phyloP scores from a whole-genome alignment of 1,140 invertebrate genomes.

The Drosophila bocki region DNA sequence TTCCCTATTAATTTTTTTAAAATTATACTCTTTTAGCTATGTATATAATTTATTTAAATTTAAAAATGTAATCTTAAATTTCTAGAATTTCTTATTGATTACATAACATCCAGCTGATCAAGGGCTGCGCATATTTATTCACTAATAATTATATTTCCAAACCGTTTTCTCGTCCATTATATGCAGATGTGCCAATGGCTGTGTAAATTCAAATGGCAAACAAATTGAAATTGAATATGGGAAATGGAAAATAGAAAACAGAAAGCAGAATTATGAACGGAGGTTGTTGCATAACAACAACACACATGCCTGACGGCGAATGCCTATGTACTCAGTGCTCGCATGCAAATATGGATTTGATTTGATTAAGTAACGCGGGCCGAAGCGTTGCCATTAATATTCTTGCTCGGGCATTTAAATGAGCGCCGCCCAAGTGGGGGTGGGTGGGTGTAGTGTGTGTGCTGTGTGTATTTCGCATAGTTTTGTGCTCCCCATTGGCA shows the following conservation, averaged over 20 bases:
- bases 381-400: constrained; percentile 57
- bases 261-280: constrained; percentile 32
- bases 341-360: constrained; percentile 44
- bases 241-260: constrained; percentile 30
- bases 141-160: constrained; percentile 9
- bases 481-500: constrained; percentile 62
- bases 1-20: not conserved
- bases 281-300: constrained; percentile 24
- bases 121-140: constrained; percentile 3
- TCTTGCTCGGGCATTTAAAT: constrained; percentile 46
- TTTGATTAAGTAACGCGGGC: constrained; percentile 43
- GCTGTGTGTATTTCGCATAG: constrained; percentile 42
- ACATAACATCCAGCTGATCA: not conserved
- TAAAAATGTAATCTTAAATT: too few relatives aligned
- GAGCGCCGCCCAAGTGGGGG: constrained; percentile 8
- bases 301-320: not conserved
- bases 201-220: constrained; percentile 44
- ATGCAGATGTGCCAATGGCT: constrained; percentile 42
- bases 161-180: constrained; percentile 21
- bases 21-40: not conserved
- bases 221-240: constrained; percentile 33
- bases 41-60: too few relatives aligned
- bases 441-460: not conserved
- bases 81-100: not conserved
- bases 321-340: constrained; percentile 15